These are phyloP conservation scores for Electrophaes corylata DNA, from an alignment of 2,888 invertebrate species.

Conservation along the genomic window DNA sequence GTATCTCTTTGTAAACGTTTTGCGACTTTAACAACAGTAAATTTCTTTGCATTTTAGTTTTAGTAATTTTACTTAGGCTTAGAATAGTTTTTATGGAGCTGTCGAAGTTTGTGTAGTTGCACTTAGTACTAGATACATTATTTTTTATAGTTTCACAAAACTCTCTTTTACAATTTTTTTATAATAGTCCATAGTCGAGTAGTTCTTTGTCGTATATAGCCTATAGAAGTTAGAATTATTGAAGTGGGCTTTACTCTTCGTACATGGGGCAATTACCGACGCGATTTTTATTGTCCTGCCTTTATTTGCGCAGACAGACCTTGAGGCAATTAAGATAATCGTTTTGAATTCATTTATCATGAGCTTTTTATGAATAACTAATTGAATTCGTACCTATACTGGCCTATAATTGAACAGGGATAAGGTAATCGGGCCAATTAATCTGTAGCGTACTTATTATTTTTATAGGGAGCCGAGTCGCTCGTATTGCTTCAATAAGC, in stretches of 20 bases:
- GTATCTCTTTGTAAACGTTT: slow-evolving; percentile 70
- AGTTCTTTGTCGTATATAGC: too few relatives aligned
- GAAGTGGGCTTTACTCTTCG: slow-evolving; percentile 39
- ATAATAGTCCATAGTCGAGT: too few relatives aligned
- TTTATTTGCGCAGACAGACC: slow-evolving; percentile 40
- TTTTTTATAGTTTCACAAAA: too few relatives aligned
- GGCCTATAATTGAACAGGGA: slow-evolving; percentile 37
- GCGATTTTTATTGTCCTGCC: slow-evolving; percentile 43
- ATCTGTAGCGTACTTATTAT: slow-evolving; percentile 33
- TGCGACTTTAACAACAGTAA: slow-evolving; percentile 71
- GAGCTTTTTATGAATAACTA: slow-evolving; percentile 38
- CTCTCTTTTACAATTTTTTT: too few relatives aligned
- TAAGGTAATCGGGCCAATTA: slow-evolving; percentile 40
- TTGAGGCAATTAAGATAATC: slow-evolving; percentile 41
- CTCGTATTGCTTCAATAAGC: slow-evolving; percentile 30
- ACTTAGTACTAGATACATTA: too few relatives aligned
- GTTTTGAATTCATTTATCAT: slow-evolving; percentile 37
- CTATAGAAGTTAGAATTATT: slow-evolving; percentile 57
- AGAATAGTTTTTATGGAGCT: too few relatives aligned
- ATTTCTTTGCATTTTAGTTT: slow-evolving; percentile 65
- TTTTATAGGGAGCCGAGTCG: slow-evolving; percentile 32
- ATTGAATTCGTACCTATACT: slow-evolving; percentile 37
- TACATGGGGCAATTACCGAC: slow-evolving; percentile 51
- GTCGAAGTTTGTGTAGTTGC: too few relatives aligned
- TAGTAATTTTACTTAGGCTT: too few relatives aligned